Evolutionary conservation across 2,888 invertebrate genomes (phyloP), one percentile per base, ranked within the genome.

Genomic region (Cantharis rustica): DNA sequence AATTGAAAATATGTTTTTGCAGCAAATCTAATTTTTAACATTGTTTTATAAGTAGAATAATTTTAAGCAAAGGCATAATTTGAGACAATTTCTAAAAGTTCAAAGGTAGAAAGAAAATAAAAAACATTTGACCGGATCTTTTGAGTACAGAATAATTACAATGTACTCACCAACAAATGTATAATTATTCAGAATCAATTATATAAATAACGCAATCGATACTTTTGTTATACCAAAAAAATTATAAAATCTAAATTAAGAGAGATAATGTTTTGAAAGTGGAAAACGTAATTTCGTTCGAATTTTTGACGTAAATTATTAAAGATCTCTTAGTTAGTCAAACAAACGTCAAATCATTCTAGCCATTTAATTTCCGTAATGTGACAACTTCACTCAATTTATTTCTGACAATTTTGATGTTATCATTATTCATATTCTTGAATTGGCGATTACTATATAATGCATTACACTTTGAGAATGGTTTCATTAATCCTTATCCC

Each of bases 291-390:
- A 31, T 31, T 31, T n/a, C 31, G 13, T 31, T 31, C 13, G 31
- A 31, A 31, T 31, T 31, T 31, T 31, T 31, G 31, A 31, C 13
- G 31, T n/a, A 5, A 13, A 31, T 31, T 31, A 31, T 31, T 31
- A 31, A 13, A 5, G 31, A 31, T n/a, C 31, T 31, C 31, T 31
- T 31, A 64, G 20, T n/a, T 64, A 64, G 20, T 64, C 64, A 64
- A 64, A 64, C 64, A 64, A 64, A 64, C 16, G 64, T 64, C 64
- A 17, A 64, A 64, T 64, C 64, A 64, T 64, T 20, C 20, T 23
- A 16, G 68, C 72, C 72, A 75, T 77, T 77, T 71, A 74, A 77
- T 77, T 77, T 77, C 74, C 77, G 74, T 69, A 73, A 74, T 72
- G 69, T 74, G 77, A 74, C 75, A 75, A 70, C 72, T 69, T 27